Conservation (phyloP, 2,797 vertebrate genomes). For the Sebastes kiyomatsui region DNA sequence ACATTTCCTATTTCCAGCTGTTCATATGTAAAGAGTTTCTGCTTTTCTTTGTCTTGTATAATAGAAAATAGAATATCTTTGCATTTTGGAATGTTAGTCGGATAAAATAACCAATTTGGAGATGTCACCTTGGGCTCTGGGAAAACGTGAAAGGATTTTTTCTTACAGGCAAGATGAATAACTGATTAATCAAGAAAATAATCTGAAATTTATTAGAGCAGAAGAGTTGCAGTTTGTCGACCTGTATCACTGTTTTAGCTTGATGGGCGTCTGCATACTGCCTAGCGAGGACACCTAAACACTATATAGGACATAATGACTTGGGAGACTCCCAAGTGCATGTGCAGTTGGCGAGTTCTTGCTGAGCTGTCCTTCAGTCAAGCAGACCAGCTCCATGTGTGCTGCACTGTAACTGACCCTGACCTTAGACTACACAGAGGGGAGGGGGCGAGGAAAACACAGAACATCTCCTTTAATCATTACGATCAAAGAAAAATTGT, state of each 20-base stretch:
- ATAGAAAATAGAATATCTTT: not conserved
- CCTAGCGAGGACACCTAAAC: conserved; percentile 2
- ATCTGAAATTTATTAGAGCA: not conserved
- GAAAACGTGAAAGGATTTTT: not conserved
- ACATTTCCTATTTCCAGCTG: not conserved
- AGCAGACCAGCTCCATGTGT: conserved; percentile 27
- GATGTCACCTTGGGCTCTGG: not conserved
- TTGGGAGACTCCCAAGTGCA: conserved; percentile 18
- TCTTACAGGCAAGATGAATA: not conserved
- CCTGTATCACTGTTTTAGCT: not conserved
- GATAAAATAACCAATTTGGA: not conserved
- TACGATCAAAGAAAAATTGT: conserved; percentile 3
- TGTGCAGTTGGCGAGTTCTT: conserved; percentile 36
- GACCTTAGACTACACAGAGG: conserved; percentile 38
- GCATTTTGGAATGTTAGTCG: not conserved
- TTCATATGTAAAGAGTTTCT: not conserved
- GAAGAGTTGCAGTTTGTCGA: conserved; percentile 11
- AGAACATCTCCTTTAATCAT: not conserved
- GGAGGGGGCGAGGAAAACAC: not conserved
- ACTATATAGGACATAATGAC: conserved; percentile 30
- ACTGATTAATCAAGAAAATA: not conserved
- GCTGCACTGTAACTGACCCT: conserved; percentile 35
- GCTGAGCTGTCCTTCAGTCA: conserved; percentile 36
- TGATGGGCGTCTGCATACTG: conserved; percentile 6
- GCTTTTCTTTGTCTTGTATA: not conserved